Evolutionary conservation across 2,797 vertebrate species (phyloP), one percentile per base, ranked within the genome.

Genomic region (Diplodus sargus): DNA sequence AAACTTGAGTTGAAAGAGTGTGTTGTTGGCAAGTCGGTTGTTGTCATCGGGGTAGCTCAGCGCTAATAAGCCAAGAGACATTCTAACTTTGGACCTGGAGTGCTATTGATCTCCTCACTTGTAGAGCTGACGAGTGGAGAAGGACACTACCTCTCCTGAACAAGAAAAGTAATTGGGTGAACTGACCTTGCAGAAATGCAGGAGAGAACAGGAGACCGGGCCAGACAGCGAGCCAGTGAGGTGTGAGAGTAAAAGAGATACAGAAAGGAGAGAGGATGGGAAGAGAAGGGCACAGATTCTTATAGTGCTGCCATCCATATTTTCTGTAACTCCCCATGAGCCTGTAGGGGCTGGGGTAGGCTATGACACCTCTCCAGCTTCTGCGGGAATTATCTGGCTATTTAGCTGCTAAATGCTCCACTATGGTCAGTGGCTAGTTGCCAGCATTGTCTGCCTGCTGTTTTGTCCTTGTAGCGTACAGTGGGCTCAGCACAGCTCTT

Each of bases 31-130:
- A 69, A 48, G 59, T 54, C 23, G 5, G 54, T 39, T 56, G 22
- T 60, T 67, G 71, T 68, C 64, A 58, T 74, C 47, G 67, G 57
- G 28, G 1, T 43, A 48, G 56, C 18, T 47, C 48, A 11, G 56
- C 39, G 62, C 70, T 70, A 78, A 85, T 67, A 82, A 81, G 42
- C 61, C 54, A 47, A 70, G 58, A 82, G 52, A 79, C 76, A 68
- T 63, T 81, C 68, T 76, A 85, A 86, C 79, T 80, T 76, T 81
- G 73, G 76, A 82, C 30, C 72, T 63, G 67, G 76, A 89, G 70
- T 59, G 60, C 64, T 89, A 91, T 90, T 86, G 88, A 91, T 91
- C 66, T 45, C 73, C 67, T 82, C 79, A 62, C 77, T 76, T 82
- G 63, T 54, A 59, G 68, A 45, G 23, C 56, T 73, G 14, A 72